Evolutionary conservation across 2,113 vertebrate genomes (phyloP).

Genomic region (Phaetusa simplex): DNA sequence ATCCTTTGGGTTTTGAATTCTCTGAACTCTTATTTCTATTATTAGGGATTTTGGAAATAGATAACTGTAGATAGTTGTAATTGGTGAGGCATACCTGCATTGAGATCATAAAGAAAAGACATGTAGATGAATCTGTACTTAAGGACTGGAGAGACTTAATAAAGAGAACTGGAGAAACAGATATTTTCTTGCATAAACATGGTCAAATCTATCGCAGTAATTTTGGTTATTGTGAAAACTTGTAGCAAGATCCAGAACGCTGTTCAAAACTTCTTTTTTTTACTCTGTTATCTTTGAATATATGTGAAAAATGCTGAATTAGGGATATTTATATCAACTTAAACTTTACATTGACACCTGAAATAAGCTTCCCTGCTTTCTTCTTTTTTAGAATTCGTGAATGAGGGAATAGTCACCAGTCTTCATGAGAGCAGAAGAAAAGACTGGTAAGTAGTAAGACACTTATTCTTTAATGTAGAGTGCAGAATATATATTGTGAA

Average conservation of each 20-base stretch:
- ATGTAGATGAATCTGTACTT: background rate
- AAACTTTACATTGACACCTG: background rate
- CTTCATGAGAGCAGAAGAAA: background rate
- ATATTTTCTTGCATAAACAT: background rate
- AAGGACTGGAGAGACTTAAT: background rate
- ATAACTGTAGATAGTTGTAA: background rate
- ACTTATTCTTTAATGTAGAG: background rate
- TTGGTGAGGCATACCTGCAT: background rate
- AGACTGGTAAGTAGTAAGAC: slow-evolving; percentile 33
- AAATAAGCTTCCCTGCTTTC: background rate
- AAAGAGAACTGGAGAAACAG: background rate
- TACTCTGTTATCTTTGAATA: background rate
- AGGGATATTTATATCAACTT: background rate
- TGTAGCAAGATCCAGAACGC: background rate
- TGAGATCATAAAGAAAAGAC: background rate
- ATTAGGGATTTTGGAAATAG: background rate
- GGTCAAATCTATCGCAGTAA: background rate
- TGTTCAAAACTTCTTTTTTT: background rate
- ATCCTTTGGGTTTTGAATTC: background rate
- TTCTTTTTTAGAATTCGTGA: slow-evolving; percentile 22
- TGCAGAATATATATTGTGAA: background rate
- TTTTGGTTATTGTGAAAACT: background rate
- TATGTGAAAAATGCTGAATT: background rate
- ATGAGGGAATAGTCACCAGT: background rate
- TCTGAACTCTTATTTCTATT: background rate